These are phyloP conservation scores for Syngnathus rostellatus DNA, from an alignment of 2,797 vertebrate genomes.

Conservation along the genomic window DNA sequence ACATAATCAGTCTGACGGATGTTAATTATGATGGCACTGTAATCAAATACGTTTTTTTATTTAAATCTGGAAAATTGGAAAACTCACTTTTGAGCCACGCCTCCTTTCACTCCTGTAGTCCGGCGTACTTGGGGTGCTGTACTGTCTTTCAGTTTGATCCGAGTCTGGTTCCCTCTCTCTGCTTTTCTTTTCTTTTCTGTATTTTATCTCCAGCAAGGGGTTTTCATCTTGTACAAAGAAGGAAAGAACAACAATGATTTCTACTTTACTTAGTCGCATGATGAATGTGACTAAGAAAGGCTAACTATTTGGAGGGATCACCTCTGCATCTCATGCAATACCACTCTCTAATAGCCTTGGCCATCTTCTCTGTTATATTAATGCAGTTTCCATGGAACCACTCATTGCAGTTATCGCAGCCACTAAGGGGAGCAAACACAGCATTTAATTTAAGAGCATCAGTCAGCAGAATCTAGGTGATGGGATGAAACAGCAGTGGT, in stretches of 20 bases:
- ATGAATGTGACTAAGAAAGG: not conserved
- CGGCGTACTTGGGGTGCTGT: constrained; percentile 65
- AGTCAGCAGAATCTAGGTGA: not conserved
- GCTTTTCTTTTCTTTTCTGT: constrained; percentile 78
- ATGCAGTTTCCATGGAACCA: constrained; percentile 96
- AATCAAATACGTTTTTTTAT: not conserved
- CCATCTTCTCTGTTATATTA: constrained; percentile 88
- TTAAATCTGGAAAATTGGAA: not conserved
- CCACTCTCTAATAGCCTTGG: constrained; percentile 89
- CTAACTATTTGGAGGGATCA: constrained; percentile 28
- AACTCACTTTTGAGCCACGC: constrained; percentile 69
- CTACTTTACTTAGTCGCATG: not conserved
- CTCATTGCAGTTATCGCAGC: constrained; percentile 91
- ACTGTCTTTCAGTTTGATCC: constrained; percentile 65
- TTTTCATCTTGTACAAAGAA: constrained; percentile 68
- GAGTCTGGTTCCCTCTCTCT: constrained; percentile 73
- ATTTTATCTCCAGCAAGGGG: constrained; percentile 79
- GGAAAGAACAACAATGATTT: not conserved
- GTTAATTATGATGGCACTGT: not conserved
- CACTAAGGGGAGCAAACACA: constrained; percentile 55
- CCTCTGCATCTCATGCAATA: constrained; percentile 86
- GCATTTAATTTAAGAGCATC: not conserved
- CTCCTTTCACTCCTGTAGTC: constrained; percentile 72
- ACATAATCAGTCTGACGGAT: too few species aligned
- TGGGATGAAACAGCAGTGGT: not conserved